These are phyloP conservation scores for Rhorus exstirpatorius DNA, from an alignment of 2,888 invertebrate species.

Conservation along the genomic window DNA sequence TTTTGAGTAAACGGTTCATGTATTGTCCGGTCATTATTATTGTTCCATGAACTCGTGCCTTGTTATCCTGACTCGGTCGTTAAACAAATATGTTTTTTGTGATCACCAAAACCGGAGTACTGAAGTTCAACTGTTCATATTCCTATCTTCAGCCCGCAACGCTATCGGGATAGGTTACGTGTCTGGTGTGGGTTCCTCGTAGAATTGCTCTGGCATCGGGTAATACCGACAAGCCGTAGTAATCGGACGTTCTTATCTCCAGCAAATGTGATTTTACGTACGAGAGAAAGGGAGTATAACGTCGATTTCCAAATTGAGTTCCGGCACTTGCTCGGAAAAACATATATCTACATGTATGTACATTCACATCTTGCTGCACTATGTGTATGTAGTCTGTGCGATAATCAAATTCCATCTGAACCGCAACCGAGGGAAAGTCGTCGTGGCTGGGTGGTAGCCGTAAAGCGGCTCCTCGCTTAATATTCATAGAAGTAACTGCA, in stretches of 20 bases:
- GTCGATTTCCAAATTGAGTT: slow-evolving; percentile 43
- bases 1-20: not conserved
- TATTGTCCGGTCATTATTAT: too few species aligned
- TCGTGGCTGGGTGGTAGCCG: slow-evolving; percentile 18
- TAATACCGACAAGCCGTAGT: slow-evolving; percentile 7
- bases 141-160: slow-evolving; percentile 20
- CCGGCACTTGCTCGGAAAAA: slow-evolving; percentile 1
- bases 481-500: slow-evolving; percentile 74
- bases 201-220: slow-evolving; percentile 32
- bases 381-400: slow-evolving; percentile 16
- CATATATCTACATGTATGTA: not conserved
- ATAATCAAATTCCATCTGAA: slow-evolving; percentile 56
- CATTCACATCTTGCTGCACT: not conserved
- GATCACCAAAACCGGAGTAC: not conserved
- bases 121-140: not conserved
- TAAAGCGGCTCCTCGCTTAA: slow-evolving; percentile 68
- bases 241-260: slow-evolving; percentile 42
- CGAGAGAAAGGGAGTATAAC: not conserved
- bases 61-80: not conserved
- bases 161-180: not conserved
- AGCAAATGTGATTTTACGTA: slow-evolving; percentile 27
- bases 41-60: too few species aligned
- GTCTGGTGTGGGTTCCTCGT: slow-evolving; percentile 6
- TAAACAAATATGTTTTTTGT: slow-evolving; percentile 34
- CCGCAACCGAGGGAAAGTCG: slow-evolving; percentile 17